Base-by-base conservation (phyloP, 2,888 invertebrate genomes). In the Thereva nobilitata region DNA sequence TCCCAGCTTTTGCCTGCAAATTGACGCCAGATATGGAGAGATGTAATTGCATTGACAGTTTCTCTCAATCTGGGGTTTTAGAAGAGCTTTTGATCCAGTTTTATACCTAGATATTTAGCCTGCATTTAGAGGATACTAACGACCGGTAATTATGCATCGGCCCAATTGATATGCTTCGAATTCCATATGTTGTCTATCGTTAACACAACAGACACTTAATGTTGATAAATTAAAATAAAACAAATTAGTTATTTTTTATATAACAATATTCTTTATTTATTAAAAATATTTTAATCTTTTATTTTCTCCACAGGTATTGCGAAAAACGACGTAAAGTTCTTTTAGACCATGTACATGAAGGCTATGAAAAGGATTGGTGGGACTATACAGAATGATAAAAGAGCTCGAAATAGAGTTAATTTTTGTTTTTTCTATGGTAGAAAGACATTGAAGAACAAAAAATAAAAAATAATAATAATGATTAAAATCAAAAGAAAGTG, bases 331-430 rank as follows among this genome's bases (percentile, higher is more conserved):
- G 98, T 75, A 93, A 95, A 84, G 96, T 95, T 72, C 85, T 99
- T 73, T 84, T 98, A 76, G 95, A 96, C 80, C 98, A 99, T 82
- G 98, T 98, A 61, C 93, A 96, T 81, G 98, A 99, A 85, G 98
- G 98, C 71, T 97, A 97, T 81, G 98, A 98, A 82, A 95, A 94
- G 84, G 97, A 97, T 80, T 91, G 94, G 89, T 98, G 97, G 98
- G 93, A 93, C 77, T 95, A 93, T 82, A 92, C 90, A 83, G 93
- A 93, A 87, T 92, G 80, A 80, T 79, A 77, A 44, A 50, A 56
- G 12, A 35, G 23, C 23, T 23, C 23, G 23, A 23, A 23, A 23
- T 23, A 23, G 23, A 23, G 23, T 23, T 23, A 23, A 23, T 23
- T 23, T 23, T 23, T 23, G 23, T 23, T 23, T 23, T 23, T 23